Conservation (phyloP, 2,797 vertebrate genomes). For the Oryzias sinensis region DNA sequence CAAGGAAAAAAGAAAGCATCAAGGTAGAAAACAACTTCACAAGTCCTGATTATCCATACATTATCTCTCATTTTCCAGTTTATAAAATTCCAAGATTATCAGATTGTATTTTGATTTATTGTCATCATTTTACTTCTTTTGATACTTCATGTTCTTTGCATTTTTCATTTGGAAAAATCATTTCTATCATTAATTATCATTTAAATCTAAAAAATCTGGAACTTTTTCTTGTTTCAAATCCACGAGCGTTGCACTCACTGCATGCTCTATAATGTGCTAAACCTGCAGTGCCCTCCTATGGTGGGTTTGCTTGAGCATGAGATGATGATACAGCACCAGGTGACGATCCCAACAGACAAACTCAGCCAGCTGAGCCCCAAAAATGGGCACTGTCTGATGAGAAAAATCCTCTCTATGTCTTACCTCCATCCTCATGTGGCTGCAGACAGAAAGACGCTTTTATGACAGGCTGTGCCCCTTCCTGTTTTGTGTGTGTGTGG, state of each 20-base stretch:
- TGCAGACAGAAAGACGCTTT: constrained; percentile 31
- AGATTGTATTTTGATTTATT: too few relatives aligned
- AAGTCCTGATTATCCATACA: too few relatives aligned
- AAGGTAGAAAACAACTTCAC: too few relatives aligned
- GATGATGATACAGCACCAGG: constrained; percentile 54
- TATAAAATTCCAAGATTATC: too few relatives aligned
- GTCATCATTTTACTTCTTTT: too few relatives aligned
- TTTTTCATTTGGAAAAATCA: too few relatives aligned
- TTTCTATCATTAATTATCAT: too few relatives aligned
- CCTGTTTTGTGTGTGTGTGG: constrained; percentile 21
- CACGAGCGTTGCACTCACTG: constrained; percentile 11
- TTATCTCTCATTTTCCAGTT: too few relatives aligned
- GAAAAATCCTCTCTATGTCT: constrained; percentile 59
- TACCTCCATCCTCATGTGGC: constrained; percentile 64
- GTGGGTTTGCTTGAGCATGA: constrained; percentile 51
- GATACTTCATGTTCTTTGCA: too few relatives aligned
- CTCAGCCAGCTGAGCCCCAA: constrained; percentile 72
- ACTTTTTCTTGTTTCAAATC: too few relatives aligned
- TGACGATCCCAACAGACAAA: constrained; percentile 66
- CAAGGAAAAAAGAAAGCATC: too few relatives aligned
- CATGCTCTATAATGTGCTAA: constrained; percentile 35
- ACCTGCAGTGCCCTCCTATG: constrained; percentile 69
- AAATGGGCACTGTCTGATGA: constrained; percentile 79
- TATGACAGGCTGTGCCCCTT: constrained; percentile 10
- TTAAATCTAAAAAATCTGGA: too few relatives aligned